These are phyloP conservation scores for Leucania comma DNA, from an alignment of 2,888 invertebrate species.

Conservation along the genomic window DNA sequence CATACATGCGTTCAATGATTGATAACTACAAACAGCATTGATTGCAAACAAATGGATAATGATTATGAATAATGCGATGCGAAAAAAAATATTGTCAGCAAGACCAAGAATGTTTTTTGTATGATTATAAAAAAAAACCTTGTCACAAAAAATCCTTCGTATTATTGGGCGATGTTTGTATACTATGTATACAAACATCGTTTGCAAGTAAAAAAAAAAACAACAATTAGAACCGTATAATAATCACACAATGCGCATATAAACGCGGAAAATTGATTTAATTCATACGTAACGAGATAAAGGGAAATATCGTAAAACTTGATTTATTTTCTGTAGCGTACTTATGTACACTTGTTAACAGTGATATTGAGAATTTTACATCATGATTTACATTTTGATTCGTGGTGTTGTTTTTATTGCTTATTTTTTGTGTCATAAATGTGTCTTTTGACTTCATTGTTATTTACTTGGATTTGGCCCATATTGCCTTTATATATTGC, in stretches of 20 bases:
- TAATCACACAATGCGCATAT: slow-evolving; percentile 55
- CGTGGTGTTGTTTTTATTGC: neutral
- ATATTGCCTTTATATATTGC: neutral
- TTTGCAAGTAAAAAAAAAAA: slow-evolving; percentile 35
- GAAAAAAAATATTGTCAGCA: neutral
- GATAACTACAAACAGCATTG: neutral
- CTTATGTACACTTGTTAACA: slow-evolving; percentile 15
- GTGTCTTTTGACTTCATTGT: neutral
- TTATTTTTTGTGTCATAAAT: neutral
- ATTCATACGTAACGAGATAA: slow-evolving; percentile 64
- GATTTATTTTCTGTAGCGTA: slow-evolving; percentile 43
- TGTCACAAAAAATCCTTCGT: neutral
- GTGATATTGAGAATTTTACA: slow-evolving; percentile 5
- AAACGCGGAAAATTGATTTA: slow-evolving; percentile 65
- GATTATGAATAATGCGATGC: neutral
- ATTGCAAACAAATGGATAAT: neutral
- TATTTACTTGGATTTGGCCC: too few species aligned
- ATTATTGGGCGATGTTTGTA: neutral
- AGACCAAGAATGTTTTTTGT: too few species aligned
- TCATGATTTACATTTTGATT: slow-evolving; percentile 1
- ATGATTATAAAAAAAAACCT: neutral
- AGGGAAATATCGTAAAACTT: slow-evolving; percentile 50
- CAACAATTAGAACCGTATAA: slow-evolving; percentile 51
- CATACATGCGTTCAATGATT: neutral
- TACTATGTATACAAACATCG: neutral